Evolutionary conservation across 2,113 vertebrate species (phyloP).

Genomic region (Brienomyrus brachyistius): DNA sequence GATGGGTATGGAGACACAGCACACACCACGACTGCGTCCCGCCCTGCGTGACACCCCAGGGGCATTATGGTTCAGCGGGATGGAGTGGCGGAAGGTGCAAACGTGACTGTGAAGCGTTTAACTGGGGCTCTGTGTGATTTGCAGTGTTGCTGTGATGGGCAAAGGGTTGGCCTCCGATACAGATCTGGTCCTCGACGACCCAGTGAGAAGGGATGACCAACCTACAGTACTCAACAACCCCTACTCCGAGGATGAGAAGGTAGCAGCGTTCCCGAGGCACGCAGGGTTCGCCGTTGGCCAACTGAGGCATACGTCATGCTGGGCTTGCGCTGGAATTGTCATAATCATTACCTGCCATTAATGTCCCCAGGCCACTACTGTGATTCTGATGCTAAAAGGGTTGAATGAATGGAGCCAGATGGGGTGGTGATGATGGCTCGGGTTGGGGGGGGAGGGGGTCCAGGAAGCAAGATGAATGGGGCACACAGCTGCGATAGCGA

Average conservation of each 20-base stretch:
- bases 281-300: neutral
- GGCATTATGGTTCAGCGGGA: neutral
- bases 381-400: constrained; percentile 36
- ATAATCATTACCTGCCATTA: constrained; percentile 47
- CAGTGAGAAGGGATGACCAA: constrained; percentile 60
- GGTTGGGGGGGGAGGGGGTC: constrained; percentile 31
- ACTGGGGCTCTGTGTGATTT: constrained; percentile 35
- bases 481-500: constrained; percentile 49
- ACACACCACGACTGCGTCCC: neutral
- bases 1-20: neutral
- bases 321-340: constrained; percentile 11
- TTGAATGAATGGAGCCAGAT: constrained; percentile 49
- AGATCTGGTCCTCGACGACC: constrained; percentile 56
- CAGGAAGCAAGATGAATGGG: constrained; percentile 51
- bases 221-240: constrained; percentile 69
- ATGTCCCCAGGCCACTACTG: constrained; percentile 28
- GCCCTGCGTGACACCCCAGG: neutral
- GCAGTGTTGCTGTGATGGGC: constrained; percentile 66
- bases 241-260: constrained; percentile 69
- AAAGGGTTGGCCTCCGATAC: constrained; percentile 61
- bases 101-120: neutral
- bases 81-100: neutral
- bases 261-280: constrained; percentile 39
- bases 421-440: constrained; percentile 27
- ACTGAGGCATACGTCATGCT: neutral